Base-by-base conservation (phyloP, 2,888 invertebrate species). In the Nemotelus nigrinus region DNA sequence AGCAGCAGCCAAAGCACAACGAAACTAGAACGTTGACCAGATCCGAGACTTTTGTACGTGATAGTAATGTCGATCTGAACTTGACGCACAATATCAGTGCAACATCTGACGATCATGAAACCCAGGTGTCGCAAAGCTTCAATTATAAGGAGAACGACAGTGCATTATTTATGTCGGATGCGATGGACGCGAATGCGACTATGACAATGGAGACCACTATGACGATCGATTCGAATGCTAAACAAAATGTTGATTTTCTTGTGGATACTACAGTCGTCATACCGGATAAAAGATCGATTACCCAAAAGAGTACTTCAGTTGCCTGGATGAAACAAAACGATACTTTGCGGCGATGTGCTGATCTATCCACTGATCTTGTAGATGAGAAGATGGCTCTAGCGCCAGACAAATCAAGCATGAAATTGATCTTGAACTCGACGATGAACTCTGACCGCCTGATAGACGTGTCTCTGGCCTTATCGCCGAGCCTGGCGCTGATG, bases 31-130 rank as follows among this genome's bases (percentile, higher is more conserved):
- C 78, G 3, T 81, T 87, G 0, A 83, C 84, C 64, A 83, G 86
- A 3, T 86, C 86, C 47, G 86, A 87, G 55, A 87, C 86, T 2
- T 87, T 87, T 81, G 83, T 87, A 1, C 84, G 86, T 48, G 83
- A 83, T 25, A 83, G 83, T 25, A 84, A 83, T 53, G 79, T 81
- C 48, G 81, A 81, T 70, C 43, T 76, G 41, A 76, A 50, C 53
- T 43, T 79, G n/a, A 79, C 79, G 64, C 77, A 76, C 58, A 75
- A 77, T 55, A 58, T 79, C 2, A 67, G 48, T n/a, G 63, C 71
- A 25, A 8, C 10, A 25, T 1, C 25, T 25, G 65, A 58, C 47
- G 47, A 47, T 45, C 68, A 57, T 25, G 55, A 48, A 5, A 41
- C 43, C n/a, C 63, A 63, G 48, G 47, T 75, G 47, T 50, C 60